phyloP scores from a whole-genome alignment of 2,113 vertebrate species.

The Dasypus novemcinctus region DNA sequence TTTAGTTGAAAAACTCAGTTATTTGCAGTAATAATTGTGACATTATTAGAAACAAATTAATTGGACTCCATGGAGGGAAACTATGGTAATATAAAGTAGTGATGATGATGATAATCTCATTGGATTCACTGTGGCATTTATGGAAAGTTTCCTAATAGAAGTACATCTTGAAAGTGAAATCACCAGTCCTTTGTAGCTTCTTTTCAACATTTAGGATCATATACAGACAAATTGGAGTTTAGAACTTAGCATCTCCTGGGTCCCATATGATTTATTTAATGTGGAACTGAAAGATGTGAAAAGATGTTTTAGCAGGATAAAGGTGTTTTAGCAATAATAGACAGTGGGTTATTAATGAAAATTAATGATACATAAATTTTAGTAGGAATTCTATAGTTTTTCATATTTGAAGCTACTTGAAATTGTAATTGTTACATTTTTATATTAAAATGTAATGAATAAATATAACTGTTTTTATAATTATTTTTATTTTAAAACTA shows the following conservation, averaged over 20 bases:
- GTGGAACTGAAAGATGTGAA: background rate
- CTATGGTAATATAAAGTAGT: background rate
- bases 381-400: background rate
- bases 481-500: background rate
- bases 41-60: background rate
- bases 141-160: background rate
- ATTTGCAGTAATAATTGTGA: constrained; percentile 1
- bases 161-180: background rate
- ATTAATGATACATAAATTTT: constrained; percentile 18
- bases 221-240: background rate
- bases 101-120: background rate
- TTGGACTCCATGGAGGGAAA: background rate
- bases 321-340: constrained; percentile 10
- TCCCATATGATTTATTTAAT: background rate
- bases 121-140: background rate
- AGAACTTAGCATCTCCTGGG: background rate
- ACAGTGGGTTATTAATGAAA: background rate
- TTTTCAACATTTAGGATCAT: background rate
- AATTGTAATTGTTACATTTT: no score
- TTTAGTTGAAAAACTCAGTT: constrained; percentile 1
- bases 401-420: background rate
- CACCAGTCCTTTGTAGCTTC: background rate
- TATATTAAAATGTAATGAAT: no score
- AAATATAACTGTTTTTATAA: no score
- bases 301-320: constrained; percentile 6